Evolutionary conservation across 2,888 invertebrate genomes (phyloP), one percentile per base, ranked within the genome.

Genomic region (Phyllotreta striolata): DNA sequence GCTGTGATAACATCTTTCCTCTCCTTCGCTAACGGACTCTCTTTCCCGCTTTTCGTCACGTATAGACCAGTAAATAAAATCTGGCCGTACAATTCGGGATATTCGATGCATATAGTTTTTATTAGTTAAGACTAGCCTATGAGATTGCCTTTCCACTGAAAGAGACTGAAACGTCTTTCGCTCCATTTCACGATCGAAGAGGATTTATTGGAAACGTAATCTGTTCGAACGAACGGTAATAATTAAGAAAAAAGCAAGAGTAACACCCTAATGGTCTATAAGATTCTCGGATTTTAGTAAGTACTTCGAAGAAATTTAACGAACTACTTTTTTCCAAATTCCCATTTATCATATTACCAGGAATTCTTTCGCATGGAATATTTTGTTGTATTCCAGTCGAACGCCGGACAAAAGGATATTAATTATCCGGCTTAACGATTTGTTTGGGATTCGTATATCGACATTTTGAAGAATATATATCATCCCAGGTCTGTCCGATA

Each of bases 1-100:
- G 71, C 74, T 59, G 66, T 66, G 70, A 68, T 68, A 64, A 66
- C 70, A 55, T 66, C 68, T 70, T 66, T 67, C 66, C 66, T 67
- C 51, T 52, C 61, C 51, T 34, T 58, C 65, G 46, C 57, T 41
- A 46, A 38, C 43, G 14, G 10, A 55, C 62, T 54, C 61, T 39
- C 43, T 62, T 43, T 38, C 55, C 14, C 41, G 54, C 44, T 10
- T 10, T 13, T 41, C 41, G 9, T 41, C 35, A 10, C 9, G 4
- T 49, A 44, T 44, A 49, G 49, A 49, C 49, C 49, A 49, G 49
- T 49, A n/a, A 49, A 47, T 13, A 9, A 44, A 41, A 41, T 41
- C 41, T 41, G 41, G 10, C n/a, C 41, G 2, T 4, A 4, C 5
- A 1, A n/a, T 41, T 41, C 9, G 10, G 41, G 10, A 41, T 24